Evolutionary conservation across 2,888 invertebrate genomes (phyloP).

Genomic region (Euphydryas editha): DNA sequence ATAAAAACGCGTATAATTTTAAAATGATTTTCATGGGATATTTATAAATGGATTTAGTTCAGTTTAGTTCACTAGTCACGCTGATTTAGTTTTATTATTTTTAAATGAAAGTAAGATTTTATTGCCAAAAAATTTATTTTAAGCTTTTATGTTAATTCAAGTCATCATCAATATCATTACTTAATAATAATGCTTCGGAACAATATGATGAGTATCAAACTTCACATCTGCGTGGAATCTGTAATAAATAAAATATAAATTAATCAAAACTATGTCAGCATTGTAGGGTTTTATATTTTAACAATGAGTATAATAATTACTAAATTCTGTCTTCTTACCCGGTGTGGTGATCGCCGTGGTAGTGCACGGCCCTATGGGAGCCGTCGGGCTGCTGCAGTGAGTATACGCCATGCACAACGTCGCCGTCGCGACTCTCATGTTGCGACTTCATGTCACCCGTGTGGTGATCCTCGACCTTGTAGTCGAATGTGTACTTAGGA

Average conservation of each 20-base stretch:
- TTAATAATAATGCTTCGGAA: constrained; percentile 57
- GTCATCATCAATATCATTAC: no score
- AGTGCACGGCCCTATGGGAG: constrained; percentile 74
- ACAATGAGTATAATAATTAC: no score
- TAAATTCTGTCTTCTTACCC: constrained; percentile 45
- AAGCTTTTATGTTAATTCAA: no score
- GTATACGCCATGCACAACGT: constrained; percentile 70
- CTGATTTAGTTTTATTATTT: no score
- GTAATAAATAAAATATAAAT: constrained; percentile 40
- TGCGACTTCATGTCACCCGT: constrained; percentile 80
- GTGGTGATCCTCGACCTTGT: constrained; percentile 63
- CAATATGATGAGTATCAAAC: constrained; percentile 69
- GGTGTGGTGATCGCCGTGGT: constrained; percentile 72
- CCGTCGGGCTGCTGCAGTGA: constrained; percentile 76
- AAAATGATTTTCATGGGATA: no score
- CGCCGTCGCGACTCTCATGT: constrained; percentile 74
- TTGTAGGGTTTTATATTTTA: no score
- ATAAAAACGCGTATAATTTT: no score
- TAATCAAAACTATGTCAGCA: no score
- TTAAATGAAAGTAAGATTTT: no score
- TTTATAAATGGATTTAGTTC: no score
- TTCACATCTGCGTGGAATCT: constrained; percentile 76
- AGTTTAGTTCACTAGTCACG: no score
- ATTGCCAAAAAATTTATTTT: no score
- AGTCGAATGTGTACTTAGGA: constrained; percentile 51